phyloP scores from a whole-genome alignment of 2,113 vertebrate genomes.

The Siphamia tubifer region DNA sequence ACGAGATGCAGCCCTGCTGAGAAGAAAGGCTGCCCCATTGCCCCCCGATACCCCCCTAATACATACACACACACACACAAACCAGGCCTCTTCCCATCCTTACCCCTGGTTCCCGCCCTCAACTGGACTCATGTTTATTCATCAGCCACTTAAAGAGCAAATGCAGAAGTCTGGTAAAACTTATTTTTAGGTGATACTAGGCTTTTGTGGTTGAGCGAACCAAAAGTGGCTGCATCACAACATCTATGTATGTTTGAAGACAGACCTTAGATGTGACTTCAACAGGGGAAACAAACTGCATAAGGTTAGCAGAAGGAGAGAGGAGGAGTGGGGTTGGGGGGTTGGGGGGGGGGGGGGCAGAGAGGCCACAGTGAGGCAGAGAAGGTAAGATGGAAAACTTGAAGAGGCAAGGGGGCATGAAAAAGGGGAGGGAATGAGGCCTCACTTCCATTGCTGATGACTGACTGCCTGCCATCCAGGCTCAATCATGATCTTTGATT shows the following conservation, averaged over 20 bases:
- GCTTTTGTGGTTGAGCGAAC: constrained; percentile 25
- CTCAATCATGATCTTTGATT: constrained; percentile 78
- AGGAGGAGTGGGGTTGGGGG: neutral
- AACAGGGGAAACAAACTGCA: constrained; percentile 14
- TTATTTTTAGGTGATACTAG: constrained; percentile 66
- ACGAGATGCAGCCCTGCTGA: constrained; percentile 75
- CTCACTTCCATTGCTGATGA: constrained; percentile 72
- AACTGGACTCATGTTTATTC: constrained; percentile 80
- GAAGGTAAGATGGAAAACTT: constrained; percentile 50
- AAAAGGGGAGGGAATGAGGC: constrained; percentile 68
- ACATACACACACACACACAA: constrained; percentile 42
- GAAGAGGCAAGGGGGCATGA: constrained; percentile 53
- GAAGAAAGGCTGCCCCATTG: constrained; percentile 66
- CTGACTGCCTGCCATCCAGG: constrained; percentile 73
- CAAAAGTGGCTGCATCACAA: constrained; percentile 17
- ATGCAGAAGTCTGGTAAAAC: constrained; percentile 73
- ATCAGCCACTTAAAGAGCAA: constrained; percentile 77
- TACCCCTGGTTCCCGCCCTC: constrained; percentile 57
- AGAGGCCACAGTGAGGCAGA: constrained; percentile 40
- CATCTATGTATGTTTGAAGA: constrained; percentile 15
- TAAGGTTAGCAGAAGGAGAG: neutral
- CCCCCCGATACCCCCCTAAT: constrained; percentile 52
- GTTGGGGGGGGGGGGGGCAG: neutral
- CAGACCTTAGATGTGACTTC: constrained; percentile 19
- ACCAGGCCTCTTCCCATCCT: constrained; percentile 55